Base-by-base conservation (phyloP, 2,113 vertebrate genomes). In the Butorides virescens region DNA sequence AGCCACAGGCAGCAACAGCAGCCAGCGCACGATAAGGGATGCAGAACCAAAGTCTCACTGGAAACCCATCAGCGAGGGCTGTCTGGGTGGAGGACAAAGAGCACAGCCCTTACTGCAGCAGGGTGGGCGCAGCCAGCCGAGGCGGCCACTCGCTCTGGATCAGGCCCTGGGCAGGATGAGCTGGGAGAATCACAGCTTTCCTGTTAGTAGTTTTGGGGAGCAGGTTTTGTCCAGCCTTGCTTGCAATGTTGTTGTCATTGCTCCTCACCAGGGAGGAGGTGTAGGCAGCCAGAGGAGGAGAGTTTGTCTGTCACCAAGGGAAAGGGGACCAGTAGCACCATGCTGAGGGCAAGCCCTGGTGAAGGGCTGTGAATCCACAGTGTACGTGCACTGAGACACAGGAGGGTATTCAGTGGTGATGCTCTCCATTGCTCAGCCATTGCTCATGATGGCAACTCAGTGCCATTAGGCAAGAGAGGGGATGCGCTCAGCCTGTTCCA, bases 121-220 rank as follows among this genome's bases (percentile, higher is more conserved):
- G 56, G 16, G 17, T 15, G 34, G 61, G 63, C 44, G 36, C 37
- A 49, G 34, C 22, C 29, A 37, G 37, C 12, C 0, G 0, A 12
- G 21, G 34, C 44, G 30, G 1, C 5, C 0, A 75, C 39, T 86
- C 23, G 3, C 56, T 58, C 46, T 34, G 27, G 12, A 66, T 42
- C 26, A 66, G 52, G 55, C 22, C 44, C 53, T 36, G 66, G 75
- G 46, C 67, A 74, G 83, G n/a, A 26, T 32, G 22, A 84, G 23
- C 82, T 79, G 53, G 55, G 67, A 53, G 29, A 81, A 78, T 68
- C 58, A 23, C 39, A 56, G 56, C 13, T 85, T 91, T 63, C 22
- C 37, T 36, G 5, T 27, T 52, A 11, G 5, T 16, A 49, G n/a
- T 62, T 62, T 19, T 32, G 44, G 42, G 46, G 65, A 72, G 32